Conservation (phyloP, 2,888 invertebrate genomes). For the Polyommatus iphigenia region DNA sequence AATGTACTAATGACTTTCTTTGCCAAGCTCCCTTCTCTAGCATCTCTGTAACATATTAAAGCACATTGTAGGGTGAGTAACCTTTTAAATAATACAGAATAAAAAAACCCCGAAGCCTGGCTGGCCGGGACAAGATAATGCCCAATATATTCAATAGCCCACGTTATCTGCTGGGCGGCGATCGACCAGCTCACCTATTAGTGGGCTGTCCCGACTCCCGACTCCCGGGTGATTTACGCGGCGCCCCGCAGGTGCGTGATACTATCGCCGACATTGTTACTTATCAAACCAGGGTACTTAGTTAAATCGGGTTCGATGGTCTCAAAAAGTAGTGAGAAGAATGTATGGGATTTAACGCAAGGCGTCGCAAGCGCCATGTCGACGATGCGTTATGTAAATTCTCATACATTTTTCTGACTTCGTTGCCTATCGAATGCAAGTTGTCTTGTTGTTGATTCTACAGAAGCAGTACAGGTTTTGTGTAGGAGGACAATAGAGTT, state of each 20-base stretch:
- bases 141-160: constrained; percentile 17
- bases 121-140: neutral
- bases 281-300: neutral
- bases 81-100: neutral
- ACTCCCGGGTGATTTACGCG: constrained; percentile 46
- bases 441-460: neutral
- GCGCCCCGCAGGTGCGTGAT: constrained; percentile 50
- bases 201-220: constrained; percentile 11
- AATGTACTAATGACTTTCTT: no score
- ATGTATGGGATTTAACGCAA: neutral
- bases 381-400: neutral
- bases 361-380: neutral
- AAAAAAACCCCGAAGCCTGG: neutral
- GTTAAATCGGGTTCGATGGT: no score
- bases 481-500: neutral
- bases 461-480: neutral
- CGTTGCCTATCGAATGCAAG: no score
- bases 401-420: no score
- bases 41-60: neutral
- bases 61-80: neutral
- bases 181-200: constrained; percentile 26
- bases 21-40: neutral
- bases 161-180: constrained; percentile 7
- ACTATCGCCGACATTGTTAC: constrained; percentile 38
- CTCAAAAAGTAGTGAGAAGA: no score